phyloP scores from a whole-genome alignment of 2,113 vertebrate species.

The Syngnathus typhle region DNA sequence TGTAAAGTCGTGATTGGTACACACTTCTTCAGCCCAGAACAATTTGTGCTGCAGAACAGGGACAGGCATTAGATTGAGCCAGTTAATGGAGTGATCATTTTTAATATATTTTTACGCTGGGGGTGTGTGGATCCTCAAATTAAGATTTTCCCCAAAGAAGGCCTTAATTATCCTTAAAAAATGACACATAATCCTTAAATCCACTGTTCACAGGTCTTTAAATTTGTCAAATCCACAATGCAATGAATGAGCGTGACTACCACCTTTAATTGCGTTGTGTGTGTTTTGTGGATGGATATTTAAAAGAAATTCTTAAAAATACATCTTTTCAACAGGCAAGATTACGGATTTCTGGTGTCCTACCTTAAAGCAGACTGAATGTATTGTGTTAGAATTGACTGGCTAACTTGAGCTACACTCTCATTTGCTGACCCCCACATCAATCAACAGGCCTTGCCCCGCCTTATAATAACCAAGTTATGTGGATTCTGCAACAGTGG shows the following conservation, averaged over 20 bases:
- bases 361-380: no score
- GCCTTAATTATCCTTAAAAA: background rate
- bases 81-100: constrained; percentile 15
- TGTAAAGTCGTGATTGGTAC: constrained; percentile 7
- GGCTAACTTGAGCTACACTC: no score
- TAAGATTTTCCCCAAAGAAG: background rate
- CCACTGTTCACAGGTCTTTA: background rate
- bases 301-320: no score
- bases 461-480: no score
- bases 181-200: background rate
- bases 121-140: background rate
- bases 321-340: no score
- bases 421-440: no score
- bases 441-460: no score
- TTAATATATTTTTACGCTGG: background rate
- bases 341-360: no score
- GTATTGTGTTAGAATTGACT: no score
- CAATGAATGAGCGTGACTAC: background rate
- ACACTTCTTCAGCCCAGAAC: constrained; percentile 19
- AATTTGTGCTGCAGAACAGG: constrained; percentile 16
- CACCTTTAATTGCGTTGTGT: background rate
- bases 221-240: background rate
- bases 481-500: no score
- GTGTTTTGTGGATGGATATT: background rate
- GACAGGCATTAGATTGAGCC: background rate